phyloP scores from a whole-genome alignment of 64 coral and sea anemone species.

The Orbicella faveolata region DNA sequence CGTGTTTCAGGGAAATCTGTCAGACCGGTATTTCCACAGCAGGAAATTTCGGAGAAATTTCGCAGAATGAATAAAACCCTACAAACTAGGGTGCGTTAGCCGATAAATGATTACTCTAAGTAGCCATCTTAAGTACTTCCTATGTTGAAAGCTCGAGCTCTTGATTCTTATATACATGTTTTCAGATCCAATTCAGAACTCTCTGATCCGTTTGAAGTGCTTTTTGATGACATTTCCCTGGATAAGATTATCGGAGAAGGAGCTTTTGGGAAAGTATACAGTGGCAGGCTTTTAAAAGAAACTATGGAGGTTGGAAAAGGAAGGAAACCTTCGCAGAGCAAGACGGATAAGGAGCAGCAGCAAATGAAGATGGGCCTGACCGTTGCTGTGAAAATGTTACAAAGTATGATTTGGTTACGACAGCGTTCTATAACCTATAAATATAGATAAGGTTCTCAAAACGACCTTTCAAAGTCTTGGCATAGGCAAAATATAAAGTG shows the following conservation, averaged over 20 bases:
- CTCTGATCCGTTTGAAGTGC: neutral
- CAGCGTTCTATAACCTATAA: too few species aligned
- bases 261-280: constrained; percentile 17
- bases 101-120: too few species aligned
- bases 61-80: too few species aligned
- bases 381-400: constrained; percentile 13
- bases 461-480: too few species aligned
- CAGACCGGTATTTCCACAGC: too few species aligned
- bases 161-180: neutral
- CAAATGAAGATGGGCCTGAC: neutral
- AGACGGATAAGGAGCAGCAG: neutral
- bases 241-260: constrained; percentile 1
- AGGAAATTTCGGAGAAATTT: too few species aligned
- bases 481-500: too few species aligned
- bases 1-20: too few species aligned
- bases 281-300: neutral
- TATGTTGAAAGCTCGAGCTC: neutral
- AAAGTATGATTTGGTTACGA: neutral
- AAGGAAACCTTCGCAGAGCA: neutral
- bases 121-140: too few species aligned
- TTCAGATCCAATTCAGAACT: constrained; percentile 9
- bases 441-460: too few species aligned
- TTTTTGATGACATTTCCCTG: constrained; percentile 1
- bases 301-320: neutral
- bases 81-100: too few species aligned